Percentiles rank a stretch among this genome's conserved stretches.
Conservation (phyloP, 2,888 invertebrate species). For the Eurytoma adleriae region DNA sequence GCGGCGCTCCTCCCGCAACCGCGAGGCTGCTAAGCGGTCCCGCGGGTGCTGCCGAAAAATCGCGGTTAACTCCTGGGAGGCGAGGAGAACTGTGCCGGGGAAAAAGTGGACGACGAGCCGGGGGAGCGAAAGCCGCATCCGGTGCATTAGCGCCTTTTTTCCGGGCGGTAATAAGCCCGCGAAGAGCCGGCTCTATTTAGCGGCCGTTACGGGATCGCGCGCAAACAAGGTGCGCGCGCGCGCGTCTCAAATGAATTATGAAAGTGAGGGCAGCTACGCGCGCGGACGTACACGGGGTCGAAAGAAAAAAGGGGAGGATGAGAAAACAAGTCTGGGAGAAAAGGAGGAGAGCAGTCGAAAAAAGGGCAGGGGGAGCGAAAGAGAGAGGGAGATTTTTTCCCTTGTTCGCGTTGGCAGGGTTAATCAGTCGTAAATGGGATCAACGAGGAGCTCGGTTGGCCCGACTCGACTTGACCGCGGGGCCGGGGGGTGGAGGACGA, state of each 20-base stretch:
- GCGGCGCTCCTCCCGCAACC: neutral
- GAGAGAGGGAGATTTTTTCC: slow-evolving; percentile 31
- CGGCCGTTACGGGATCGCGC: no score
- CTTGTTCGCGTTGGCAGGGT: slow-evolving; percentile 34
- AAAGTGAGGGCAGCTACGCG: slow-evolving; percentile 9
- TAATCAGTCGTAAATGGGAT: slow-evolving; percentile 65
- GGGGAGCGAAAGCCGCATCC: neutral
- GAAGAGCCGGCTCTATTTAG: no score
- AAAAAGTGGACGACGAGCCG: slow-evolving; percentile 22
- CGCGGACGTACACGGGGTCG: neutral
- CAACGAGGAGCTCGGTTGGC: slow-evolving; percentile 48
- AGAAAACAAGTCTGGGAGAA: neutral
- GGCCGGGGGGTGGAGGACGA: slow-evolving; percentile 28
- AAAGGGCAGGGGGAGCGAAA: slow-evolving; percentile 26
- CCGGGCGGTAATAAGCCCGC: no score
- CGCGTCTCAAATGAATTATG: no score
- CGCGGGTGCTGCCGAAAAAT: slow-evolving; percentile 34
- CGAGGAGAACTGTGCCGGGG: neutral
- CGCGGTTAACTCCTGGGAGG: neutral
- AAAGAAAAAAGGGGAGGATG: neutral
- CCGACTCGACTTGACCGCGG: neutral
- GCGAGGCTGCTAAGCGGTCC: slow-evolving; percentile 23
- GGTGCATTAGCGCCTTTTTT: no score
- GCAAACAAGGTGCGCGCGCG: no score
- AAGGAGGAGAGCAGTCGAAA: slow-evolving; percentile 20